Evolutionary conservation across 2,113 vertebrate genomes (phyloP).

Genomic region (Serinus canaria): DNA sequence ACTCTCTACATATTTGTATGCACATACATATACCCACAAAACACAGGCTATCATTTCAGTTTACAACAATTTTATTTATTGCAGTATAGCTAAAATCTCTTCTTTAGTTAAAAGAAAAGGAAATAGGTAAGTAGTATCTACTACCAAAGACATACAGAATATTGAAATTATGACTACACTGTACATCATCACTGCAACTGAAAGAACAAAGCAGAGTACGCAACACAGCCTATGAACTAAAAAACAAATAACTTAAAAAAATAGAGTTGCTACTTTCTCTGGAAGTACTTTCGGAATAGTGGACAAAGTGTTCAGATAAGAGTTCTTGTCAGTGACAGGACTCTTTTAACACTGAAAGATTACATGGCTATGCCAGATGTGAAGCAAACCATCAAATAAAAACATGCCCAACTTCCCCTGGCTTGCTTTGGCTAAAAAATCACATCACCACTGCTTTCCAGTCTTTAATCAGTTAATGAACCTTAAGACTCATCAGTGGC

Average conservation of each 20-base stretch:
- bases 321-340: background rate
- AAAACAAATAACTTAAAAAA: background rate
- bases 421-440: background rate
- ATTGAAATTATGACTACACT: background rate
- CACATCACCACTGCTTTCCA: background rate
- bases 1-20: slow-evolving; percentile 18
- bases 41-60: background rate
- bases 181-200: background rate
- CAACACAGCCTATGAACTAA: background rate
- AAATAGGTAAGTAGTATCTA: background rate
- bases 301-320: background rate
- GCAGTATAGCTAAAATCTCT: background rate
- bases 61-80: background rate
- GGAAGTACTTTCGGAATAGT: background rate
- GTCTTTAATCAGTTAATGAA: background rate
- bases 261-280: background rate
- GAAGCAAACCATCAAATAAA: background rate
- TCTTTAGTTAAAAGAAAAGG: background rate
- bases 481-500: background rate
- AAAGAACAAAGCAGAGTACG: background rate
- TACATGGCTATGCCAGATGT: background rate
- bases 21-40: slow-evolving; percentile 15
- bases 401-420: background rate
- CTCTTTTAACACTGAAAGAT: background rate
- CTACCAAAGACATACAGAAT: background rate